Evolutionary conservation across 1,140 invertebrate species (phyloP), one percentile per base, ranked within the genome.

Genomic region (Popillia japonica): DNA sequence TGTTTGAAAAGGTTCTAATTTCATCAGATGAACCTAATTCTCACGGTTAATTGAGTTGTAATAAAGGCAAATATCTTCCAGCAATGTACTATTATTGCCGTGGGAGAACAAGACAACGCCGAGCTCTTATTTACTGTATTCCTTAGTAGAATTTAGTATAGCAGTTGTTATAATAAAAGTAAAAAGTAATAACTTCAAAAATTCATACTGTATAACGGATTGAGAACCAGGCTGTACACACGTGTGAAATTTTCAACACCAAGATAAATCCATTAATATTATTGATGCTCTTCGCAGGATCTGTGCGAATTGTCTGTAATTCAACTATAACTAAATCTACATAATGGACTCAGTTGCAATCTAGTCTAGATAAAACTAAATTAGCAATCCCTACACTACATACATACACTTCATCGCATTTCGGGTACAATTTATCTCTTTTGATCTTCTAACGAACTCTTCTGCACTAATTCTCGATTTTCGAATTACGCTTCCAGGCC

Each of bases 1-100:
- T 55, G 48, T 68, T 68, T 68, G 61, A 68, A 68, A 34, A 23
- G 61, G 20, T 68, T 34, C 61, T 68, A 68, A 68, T 68, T 68
- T 68, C 61, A 34, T 68, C 61, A 27, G 48, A 68, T 68, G 22
- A 8, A 68, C 17, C 20, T 68, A 68, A 68, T 68, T 68, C 27
- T 34, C 27, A 14, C 61, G 27, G 22, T 22, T 68, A 68, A 68
- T 68, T 68, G 61, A 68, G 61, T 34, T 23, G 61, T 68, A 68
- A 22, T 27, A 27, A 55, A 68, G 61, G 61, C 27, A 68, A 68
- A 68, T 68, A 68, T 68, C 61, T 68, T 68, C 61, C 22, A 68
- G 61, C 48, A 14, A 68, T 68, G 27, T 68, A 68, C 48, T 22
- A 68, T 68, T 68, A 68, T 27, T 68, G 27, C 17, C 3, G 48